Conservation (phyloP, 37 sponge, comb jelly and placozoan species). For the Petrosia ficiformis region DNA sequence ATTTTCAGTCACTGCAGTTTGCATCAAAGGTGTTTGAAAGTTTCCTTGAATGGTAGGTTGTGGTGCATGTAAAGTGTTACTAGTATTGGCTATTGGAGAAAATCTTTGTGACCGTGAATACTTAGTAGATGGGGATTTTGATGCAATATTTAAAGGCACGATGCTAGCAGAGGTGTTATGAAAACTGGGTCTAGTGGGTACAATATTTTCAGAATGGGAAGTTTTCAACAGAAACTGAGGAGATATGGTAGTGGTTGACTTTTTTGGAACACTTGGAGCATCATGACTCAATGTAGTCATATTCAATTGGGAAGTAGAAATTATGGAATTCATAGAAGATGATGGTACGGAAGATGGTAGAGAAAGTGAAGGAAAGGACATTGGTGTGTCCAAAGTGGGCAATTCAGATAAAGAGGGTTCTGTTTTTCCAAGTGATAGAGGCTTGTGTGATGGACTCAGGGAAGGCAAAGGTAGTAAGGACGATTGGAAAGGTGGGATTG, state of each 20-base stretch:
- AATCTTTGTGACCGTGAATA: background rate
- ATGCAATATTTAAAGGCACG: no score
- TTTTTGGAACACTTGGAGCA: background rate
- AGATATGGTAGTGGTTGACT: background rate
- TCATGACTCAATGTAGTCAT: background rate
- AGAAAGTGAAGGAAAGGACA: background rate
- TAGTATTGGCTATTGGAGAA: background rate
- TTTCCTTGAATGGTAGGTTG: no score
- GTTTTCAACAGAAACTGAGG: background rate
- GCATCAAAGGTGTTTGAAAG: no score
- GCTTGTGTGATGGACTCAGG: background rate
- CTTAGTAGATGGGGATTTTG: background rate
- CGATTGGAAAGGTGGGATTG: background rate
- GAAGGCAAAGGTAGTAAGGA: background rate
- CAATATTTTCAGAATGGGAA: background rate
- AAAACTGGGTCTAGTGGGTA: no score
- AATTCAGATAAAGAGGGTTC: background rate
- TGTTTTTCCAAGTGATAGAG: background rate
- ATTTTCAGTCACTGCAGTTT: no score
- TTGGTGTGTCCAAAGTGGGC: background rate
- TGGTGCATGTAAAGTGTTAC: background rate
- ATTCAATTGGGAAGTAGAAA: background rate
- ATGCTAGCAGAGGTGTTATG: no score
- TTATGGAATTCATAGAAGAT: background rate
- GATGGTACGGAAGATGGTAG: background rate